Evolutionary conservation across 1,140 invertebrate genomes (phyloP).

Genomic region (Tetramorium alpestre): DNA sequence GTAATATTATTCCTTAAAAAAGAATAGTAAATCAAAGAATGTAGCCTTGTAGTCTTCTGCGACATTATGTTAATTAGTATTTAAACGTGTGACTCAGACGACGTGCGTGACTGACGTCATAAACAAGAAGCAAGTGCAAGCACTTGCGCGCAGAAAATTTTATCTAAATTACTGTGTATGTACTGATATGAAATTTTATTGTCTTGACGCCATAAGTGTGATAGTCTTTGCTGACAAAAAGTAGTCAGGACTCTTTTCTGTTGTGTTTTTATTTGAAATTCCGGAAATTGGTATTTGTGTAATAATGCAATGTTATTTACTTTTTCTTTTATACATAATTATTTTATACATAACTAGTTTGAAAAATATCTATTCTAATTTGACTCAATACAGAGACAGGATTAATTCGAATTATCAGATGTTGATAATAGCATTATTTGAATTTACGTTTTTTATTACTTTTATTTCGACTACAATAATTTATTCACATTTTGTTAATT

Average conservation of each 20-base stretch:
- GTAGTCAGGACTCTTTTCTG: not conserved
- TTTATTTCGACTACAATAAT: constrained; percentile 24
- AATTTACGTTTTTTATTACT: not conserved
- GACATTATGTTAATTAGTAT: constrained; percentile 18
- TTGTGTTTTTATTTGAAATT: not conserved
- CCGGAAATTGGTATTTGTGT: not conserved
- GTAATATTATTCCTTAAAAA: not conserved
- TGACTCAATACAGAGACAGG: not conserved
- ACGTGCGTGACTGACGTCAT: not conserved
- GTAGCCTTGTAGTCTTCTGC: not conserved
- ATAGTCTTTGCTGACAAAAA: not conserved
- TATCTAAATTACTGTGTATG: not conserved
- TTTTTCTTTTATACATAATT: not conserved
- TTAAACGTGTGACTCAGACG: not conserved
- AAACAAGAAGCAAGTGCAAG: constrained; percentile 1
- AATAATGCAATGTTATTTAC: no score
- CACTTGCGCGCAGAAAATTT: not conserved
- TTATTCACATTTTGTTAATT: constrained; percentile 26
- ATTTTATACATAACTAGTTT: not conserved
- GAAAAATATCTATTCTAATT: not conserved
- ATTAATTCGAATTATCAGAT: constrained; percentile 22
- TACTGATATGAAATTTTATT: constrained; percentile 34
- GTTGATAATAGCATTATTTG: constrained; percentile 32
- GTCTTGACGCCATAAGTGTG: not conserved
- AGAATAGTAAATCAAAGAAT: not conserved